Conservation (phyloP, 2,113 vertebrate species). For the Heptranchias perlo region DNA sequence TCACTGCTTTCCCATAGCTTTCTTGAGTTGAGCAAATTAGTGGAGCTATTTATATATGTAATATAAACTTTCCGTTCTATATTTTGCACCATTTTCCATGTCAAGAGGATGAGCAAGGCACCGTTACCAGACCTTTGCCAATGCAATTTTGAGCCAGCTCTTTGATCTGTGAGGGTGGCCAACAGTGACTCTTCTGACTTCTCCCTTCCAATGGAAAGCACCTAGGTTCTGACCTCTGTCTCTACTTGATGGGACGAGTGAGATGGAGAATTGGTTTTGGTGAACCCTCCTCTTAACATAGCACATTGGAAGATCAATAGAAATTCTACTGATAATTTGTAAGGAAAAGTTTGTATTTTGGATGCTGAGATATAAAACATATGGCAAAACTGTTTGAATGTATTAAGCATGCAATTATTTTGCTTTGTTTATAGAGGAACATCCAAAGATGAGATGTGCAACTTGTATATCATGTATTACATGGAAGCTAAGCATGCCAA, state of each 20-base stretch:
- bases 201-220: neutral
- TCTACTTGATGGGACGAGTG: neutral
- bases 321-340: neutral
- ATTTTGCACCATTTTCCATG: neutral
- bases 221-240: neutral
- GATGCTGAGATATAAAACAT: neutral
- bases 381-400: neutral
- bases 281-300: neutral
- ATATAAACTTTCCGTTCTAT: neutral
- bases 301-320: neutral
- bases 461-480: slow-evolving; percentile 98
- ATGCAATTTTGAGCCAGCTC: neutral
- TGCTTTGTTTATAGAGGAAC: slow-evolving; percentile 66
- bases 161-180: neutral
- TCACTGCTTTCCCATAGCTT: neutral
- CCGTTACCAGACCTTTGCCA: neutral
- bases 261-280: neutral
- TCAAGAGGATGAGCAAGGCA: neutral
- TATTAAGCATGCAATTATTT: neutral
- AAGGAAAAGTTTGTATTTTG: neutral
- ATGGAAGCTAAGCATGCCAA: slow-evolving; percentile 81
- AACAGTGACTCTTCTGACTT: neutral
- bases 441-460: slow-evolving; percentile 93
- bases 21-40: neutral
- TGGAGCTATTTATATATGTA: neutral